Conservation (phyloP, 1,140 invertebrate species). For the Aphelinus atriplicis region DNA sequence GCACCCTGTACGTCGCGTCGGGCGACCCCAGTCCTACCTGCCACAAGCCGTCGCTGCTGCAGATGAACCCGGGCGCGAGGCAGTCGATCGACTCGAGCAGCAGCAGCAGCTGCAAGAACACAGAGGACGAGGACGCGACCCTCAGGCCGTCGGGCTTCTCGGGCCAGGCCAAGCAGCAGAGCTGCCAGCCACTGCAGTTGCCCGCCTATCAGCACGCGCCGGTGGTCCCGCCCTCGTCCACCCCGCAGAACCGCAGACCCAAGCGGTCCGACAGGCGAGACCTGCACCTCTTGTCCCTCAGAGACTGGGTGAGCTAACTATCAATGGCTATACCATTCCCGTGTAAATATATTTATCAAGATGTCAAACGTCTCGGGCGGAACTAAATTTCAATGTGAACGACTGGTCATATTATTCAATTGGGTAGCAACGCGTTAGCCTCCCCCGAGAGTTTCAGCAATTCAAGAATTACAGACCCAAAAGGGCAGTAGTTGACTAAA, state of each 20-base stretch:
- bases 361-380: no score
- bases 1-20: not conserved
- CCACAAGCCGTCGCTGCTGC: constrained; percentile 25
- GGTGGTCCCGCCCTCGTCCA: constrained; percentile 23
- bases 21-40: constrained; percentile 6
- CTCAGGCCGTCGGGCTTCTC: not conserved
- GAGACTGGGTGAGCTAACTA: constrained; percentile 31
- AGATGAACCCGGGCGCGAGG: constrained; percentile 45
- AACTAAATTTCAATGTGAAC: no score
- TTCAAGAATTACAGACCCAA: no score
- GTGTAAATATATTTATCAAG: no score
- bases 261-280: constrained; percentile 29
- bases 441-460: no score
- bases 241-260: constrained; percentile 25
- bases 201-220: not conserved
- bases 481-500: no score
- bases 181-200: not conserved
- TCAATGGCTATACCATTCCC: no score
- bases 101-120: constrained; percentile 51
- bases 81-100: constrained; percentile 57
- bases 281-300: constrained; percentile 20
- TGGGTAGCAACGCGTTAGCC: no score
- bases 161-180: not conserved
- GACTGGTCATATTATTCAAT: no score
- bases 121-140: constrained; percentile 52